Percentiles rank a stretch among this genome's conserved stretches.
Conservation (phyloP, 2,888 invertebrate species). For the Pyralis farinalis region DNA sequence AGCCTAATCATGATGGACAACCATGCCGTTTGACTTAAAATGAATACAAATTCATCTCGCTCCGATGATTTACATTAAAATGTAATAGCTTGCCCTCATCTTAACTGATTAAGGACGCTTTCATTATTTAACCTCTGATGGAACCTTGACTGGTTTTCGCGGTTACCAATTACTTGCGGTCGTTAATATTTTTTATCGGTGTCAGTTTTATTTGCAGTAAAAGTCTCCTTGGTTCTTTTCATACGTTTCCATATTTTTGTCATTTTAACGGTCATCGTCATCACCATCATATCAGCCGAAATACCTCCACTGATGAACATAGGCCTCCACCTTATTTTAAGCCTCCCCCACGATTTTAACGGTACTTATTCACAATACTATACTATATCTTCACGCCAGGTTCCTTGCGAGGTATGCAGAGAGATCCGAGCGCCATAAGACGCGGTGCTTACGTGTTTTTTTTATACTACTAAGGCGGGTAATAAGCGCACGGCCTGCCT, state of each 20-base stretch:
- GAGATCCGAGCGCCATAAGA: too few relatives aligned
- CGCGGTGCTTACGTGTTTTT: too few relatives aligned
- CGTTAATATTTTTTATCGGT: conserved; percentile 3
- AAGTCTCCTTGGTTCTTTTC: not conserved
- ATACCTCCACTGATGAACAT: too few relatives aligned
- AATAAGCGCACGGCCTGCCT: too few relatives aligned
- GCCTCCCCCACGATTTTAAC: too few relatives aligned
- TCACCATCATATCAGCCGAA: too few relatives aligned
- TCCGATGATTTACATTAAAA: conserved; percentile 32
- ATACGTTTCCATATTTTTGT: not conserved
- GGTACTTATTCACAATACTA: too few relatives aligned
- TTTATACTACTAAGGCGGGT: too few relatives aligned
- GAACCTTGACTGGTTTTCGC: not conserved
- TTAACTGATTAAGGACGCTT: conserved; percentile 6
- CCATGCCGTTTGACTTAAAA: conserved; percentile 27
- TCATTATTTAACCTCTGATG: conserved; percentile 6
- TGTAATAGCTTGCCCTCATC: not conserved
- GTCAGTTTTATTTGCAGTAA: not conserved
- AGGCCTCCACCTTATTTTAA: too few relatives aligned
- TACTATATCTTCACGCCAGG: too few relatives aligned
- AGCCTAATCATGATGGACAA: conserved; percentile 45
- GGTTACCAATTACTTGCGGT: not conserved
- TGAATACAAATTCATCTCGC: conserved; percentile 32
- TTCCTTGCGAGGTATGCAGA: too few relatives aligned
- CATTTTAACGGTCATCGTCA: too few relatives aligned